Evolutionary conservation across 2,888 invertebrate genomes (phyloP).

Genomic region (Acronicta leporina): DNA sequence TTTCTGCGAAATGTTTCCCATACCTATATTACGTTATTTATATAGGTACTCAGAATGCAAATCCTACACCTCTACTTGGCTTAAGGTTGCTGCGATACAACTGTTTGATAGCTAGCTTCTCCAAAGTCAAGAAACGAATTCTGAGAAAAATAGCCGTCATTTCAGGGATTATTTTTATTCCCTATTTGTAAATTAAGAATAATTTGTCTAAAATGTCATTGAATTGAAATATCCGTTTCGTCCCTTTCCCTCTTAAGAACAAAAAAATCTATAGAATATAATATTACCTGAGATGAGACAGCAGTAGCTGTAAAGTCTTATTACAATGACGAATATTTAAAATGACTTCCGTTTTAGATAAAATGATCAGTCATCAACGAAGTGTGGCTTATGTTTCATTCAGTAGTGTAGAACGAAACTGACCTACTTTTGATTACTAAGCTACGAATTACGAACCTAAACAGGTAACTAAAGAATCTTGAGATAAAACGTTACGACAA

Average conservation of each 20-base stretch:
- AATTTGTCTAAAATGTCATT: neutral
- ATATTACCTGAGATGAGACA: slow-evolving; percentile 8
- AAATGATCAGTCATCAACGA: slow-evolving; percentile 29
- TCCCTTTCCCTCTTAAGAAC: slow-evolving; percentile 7
- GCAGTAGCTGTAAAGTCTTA: neutral
- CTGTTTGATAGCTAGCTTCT: no score
- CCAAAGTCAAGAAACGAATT: neutral
- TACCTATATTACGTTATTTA: slow-evolving; percentile 39
- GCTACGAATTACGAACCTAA: no score
- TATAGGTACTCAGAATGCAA: slow-evolving; percentile 40
- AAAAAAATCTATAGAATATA: no score
- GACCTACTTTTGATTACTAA: slow-evolving; percentile 7
- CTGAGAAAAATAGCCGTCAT: neutral
- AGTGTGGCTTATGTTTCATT: slow-evolving; percentile 27
- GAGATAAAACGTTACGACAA: no score
- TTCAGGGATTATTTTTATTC: no score
- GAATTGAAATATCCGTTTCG: neutral
- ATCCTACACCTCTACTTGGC: slow-evolving; percentile 25
- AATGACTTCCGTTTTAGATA: slow-evolving; percentile 46
- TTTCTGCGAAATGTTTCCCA: slow-evolving; percentile 47
- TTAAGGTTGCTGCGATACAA: no score
- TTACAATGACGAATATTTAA: slow-evolving; percentile 27
- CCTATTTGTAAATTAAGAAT: neutral
- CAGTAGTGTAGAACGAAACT: slow-evolving; percentile 14
- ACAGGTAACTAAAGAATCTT: no score